Evolutionary conservation across 2,797 vertebrate species (phyloP), one percentile per base, ranked within the genome.

Genomic region (Gobio occitaniae): DNA sequence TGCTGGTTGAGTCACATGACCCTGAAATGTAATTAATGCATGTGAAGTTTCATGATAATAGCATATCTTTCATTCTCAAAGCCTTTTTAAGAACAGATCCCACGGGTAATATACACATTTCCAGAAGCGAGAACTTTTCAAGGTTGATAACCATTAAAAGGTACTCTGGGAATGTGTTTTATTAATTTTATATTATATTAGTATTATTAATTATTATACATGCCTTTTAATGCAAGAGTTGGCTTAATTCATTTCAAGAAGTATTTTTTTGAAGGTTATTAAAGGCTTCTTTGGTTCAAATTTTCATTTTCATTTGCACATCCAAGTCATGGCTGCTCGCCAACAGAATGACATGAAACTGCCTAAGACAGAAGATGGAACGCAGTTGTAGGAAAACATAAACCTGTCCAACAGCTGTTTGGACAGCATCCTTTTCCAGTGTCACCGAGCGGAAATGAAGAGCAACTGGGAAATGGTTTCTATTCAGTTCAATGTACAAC

Each of bases 391-490:
- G 4, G 50, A 41, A 63, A 83, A 76, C 71, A 83, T 52, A 48
- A 48, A 48, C 19, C 44, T 29, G 41, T 72, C 80, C 41, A 50
- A 59, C 66, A 81, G 41, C 38, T 82, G 69, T 72, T 72, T 32
- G 63, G 10, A 47, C 54, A 63, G 19, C 56, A 82, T 38, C 25
- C 90, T 59, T 93, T 92, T 93, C 89, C 90, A 91, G 90, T 89
- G 91, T 91, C 90, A 91, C 88, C 81, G 88, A 87, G 86, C 69
- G 88, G 92, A 90, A 92, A 92, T 92, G 93, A 90, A 88, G 86
- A 71, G 87, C 93, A 90, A 92, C 93, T 92, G 94, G 90, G 90
- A 94, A 92, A 90, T 89, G 88, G 89, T 88, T 86, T 86, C 61
- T 61, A 52, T 29, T 78, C 71, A 65, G 44, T 86, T 83, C 84